Evolutionary conservation across 2,797 vertebrate species (phyloP).

Genomic region (Chrosomus eos): DNA sequence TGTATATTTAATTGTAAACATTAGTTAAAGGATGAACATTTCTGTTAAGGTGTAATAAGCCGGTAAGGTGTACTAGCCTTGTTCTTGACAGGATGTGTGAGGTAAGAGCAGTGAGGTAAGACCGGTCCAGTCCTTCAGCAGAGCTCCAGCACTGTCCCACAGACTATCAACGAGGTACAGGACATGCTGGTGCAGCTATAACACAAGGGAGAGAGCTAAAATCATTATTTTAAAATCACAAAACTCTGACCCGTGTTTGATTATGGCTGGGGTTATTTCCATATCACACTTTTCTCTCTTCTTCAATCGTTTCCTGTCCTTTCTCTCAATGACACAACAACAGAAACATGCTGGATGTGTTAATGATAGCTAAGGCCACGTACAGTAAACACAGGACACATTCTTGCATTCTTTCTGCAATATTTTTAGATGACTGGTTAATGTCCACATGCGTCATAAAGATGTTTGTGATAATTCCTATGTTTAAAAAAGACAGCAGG

Average conservation of each 20-base stretch:
- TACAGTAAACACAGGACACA: neutral
- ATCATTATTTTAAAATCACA: neutral
- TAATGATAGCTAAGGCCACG: neutral
- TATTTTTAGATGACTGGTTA: neutral
- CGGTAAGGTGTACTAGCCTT: slow-evolving; percentile 47
- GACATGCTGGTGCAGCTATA: slow-evolving; percentile 87
- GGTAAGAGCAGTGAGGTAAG: slow-evolving; percentile 84
- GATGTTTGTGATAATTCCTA: neutral
- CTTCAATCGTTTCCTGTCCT: neutral
- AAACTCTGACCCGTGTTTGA: neutral
- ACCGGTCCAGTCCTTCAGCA: slow-evolving; percentile 90
- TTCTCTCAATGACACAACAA: neutral
- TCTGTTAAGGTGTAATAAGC: neutral
- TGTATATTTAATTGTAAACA: neutral
- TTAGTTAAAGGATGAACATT: neutral
- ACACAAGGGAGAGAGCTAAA: neutral
- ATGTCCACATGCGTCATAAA: neutral
- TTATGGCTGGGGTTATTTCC: neutral
- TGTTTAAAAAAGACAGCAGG: neutral
- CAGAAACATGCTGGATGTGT: neutral
- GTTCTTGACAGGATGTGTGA: slow-evolving; percentile 58
- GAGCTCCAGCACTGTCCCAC: slow-evolving; percentile 86
- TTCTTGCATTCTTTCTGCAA: neutral
- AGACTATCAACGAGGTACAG: slow-evolving; percentile 91
- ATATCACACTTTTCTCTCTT: neutral